phyloP scores from a whole-genome alignment of 2,113 vertebrate genomes.

The Progne subis region DNA sequence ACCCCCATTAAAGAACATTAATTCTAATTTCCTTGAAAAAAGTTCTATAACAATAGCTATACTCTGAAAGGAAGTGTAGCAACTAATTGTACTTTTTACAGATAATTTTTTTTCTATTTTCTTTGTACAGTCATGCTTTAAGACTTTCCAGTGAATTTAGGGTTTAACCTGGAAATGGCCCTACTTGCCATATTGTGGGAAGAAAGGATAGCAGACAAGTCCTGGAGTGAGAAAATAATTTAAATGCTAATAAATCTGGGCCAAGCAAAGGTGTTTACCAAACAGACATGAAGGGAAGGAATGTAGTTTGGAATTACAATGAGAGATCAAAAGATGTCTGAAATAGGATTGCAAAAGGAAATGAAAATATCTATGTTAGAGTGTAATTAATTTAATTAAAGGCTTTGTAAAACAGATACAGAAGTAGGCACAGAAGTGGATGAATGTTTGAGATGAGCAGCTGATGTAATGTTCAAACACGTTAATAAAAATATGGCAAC shows the following conservation, averaged over 20 bases:
- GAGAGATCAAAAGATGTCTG: constrained; percentile 41
- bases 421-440: background rate
- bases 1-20: background rate
- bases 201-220: background rate
- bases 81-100: background rate
- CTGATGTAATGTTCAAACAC: constrained; percentile 55
- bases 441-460: constrained; percentile 17
- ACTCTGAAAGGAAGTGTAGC: background rate
- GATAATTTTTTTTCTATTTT: background rate
- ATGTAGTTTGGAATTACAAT: background rate
- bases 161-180: background rate
- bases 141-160: background rate
- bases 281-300: constrained; percentile 20
- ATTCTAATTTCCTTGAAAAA: background rate
- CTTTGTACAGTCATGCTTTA: background rate
- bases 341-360: constrained; percentile 40
- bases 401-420: background rate
- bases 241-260: constrained; percentile 60
- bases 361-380: background rate
- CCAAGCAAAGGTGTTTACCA: constrained; percentile 49
- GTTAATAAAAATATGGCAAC: constrained; percentile 28
- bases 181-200: background rate
- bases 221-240: constrained; percentile 51
- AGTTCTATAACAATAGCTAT: background rate
- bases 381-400: constrained; percentile 52